Evolutionary conservation across 2,797 vertebrate genomes (phyloP).

Genomic region (Gallinago nigripennis): DNA sequence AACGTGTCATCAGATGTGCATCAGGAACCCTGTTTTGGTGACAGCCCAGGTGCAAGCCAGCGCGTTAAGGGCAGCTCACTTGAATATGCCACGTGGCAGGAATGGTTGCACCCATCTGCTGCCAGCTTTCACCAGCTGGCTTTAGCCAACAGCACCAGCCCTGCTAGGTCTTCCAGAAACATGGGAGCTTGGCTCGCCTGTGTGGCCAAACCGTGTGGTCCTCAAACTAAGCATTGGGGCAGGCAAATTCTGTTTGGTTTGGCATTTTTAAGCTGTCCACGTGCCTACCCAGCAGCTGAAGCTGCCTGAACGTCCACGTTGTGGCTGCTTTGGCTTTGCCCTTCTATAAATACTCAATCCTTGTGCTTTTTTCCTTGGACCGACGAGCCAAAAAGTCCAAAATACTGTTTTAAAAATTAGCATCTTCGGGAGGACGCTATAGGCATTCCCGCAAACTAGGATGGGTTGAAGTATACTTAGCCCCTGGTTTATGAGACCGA

Average conservation of each 20-base stretch:
- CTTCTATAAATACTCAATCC: background rate
- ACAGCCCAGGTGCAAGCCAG: background rate
- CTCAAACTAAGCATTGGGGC: background rate
- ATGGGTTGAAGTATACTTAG: background rate
- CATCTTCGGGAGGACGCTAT: background rate
- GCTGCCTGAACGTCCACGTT: background rate
- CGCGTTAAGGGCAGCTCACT: background rate
- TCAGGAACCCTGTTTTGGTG: background rate
- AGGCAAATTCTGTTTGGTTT: background rate
- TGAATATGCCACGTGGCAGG: accelerated
- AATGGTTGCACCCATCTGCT: background rate
- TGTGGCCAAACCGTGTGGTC: background rate
- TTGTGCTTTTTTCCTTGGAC: background rate
- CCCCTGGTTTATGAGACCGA: background rate
- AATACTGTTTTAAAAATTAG: background rate
- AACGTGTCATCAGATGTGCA: background rate
- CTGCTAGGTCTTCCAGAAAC: accelerated
- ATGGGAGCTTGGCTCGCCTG: background rate
- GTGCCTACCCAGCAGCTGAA: background rate
- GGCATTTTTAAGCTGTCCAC: background rate
- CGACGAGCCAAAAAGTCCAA: background rate
- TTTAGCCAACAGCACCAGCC: background rate
- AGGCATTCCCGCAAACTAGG: background rate
- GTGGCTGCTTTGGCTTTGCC: background rate
- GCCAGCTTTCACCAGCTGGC: background rate